Percentiles rank a stretch among this genome's conserved stretches.
Conservation (phyloP, 2,888 invertebrate genomes). For the Parapristionchus giblindavisi region DNA sequence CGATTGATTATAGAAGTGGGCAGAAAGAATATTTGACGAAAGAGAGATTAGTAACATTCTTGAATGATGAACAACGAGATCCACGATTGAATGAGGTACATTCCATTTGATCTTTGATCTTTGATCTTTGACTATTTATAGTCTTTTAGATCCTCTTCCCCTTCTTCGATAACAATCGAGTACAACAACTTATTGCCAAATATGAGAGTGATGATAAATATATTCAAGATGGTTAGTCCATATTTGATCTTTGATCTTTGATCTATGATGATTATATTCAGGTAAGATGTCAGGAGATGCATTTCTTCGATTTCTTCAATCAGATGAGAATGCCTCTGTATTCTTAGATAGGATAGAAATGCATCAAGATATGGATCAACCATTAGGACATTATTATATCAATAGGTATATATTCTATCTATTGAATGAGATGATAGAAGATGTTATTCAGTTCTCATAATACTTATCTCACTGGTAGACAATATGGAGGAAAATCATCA, state of each 20-base stretch:
- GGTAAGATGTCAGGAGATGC: slow-evolving; percentile 81
- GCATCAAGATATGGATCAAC: slow-evolving; percentile 93
- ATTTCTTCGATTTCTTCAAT: slow-evolving; percentile 96
- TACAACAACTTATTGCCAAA: slow-evolving; percentile 88
- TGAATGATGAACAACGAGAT: slow-evolving; percentile 86
- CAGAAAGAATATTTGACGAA: slow-evolving; percentile 68
- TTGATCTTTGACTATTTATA: background rate
- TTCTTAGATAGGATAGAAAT: slow-evolving; percentile 84
- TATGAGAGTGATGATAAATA: slow-evolving; percentile 74
- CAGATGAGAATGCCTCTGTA: slow-evolving; percentile 99
- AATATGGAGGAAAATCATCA: slow-evolving; percentile 96
- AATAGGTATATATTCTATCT: slow-evolving; percentile 74
- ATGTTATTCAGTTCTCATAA: slow-evolving; percentile 80
- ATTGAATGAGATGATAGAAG: background rate
- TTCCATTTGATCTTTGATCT: background rate
- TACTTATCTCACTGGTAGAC: slow-evolving; percentile 90
- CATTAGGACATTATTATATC: slow-evolving; percentile 96
- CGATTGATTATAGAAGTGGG: slow-evolving; percentile 63
- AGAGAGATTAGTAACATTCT: slow-evolving; percentile 63
- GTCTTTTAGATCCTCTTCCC: slow-evolving; percentile 84
- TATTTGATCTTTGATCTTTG: background rate
- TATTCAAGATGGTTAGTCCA: slow-evolving; percentile 52
- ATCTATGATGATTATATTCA: slow-evolving; percentile 2
- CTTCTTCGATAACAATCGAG: slow-evolving; percentile 91
- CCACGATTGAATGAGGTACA: slow-evolving; percentile 88